Base-by-base conservation (phyloP, 1,140 invertebrate species). In the Pseudomyrmex concolor region DNA sequence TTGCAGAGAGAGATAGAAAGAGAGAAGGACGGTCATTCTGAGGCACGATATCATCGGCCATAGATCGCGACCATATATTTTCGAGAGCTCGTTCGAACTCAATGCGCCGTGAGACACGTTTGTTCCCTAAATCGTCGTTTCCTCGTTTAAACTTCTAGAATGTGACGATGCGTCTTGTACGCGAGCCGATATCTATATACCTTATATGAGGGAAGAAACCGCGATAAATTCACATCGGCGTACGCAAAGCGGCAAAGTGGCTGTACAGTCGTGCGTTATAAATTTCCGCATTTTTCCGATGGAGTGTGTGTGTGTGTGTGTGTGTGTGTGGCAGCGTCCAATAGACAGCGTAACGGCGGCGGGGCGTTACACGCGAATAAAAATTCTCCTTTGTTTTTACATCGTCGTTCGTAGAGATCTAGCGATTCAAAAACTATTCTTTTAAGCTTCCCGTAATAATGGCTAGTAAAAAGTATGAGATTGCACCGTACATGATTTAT, bases 101-200 rank as follows among this genome's bases (percentile, higher is more conserved):
- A 45, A 74, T 54, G 48, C 50, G 45, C 57, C 68, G 8, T 43
- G 17, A 13, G 25, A 54, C 70, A 74, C 70, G 70, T 82, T 82
- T 74, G 70, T 74, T 82, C 68, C 59, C 74, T 82, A 74, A 82
- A 82, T 82, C 78, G 78, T 74, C 45, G 70, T 82, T 50, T 55
- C 22, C 12, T 48, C 78, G 67, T 13, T 74, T 74, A 54, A 82
- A 82, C 50, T 74, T 4, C 4, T 13, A n/a, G 57, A 73, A 81
- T 48, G 43, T 43, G 25, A 43, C 2, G 13, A 67, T 57, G 51
- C 45, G 78, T 60, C 70, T 15, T 43, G n/a, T 25, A 60, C 22
- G 57, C 60, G 50, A 71, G 48, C n/a, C 45, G 25, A 73, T 62
- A 81, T 45, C 34, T 34, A 34, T 34, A 34, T 34, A 34, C 34